phyloP scores from a whole-genome alignment of 1,140 invertebrate species.

The Lineus longissimus region DNA sequence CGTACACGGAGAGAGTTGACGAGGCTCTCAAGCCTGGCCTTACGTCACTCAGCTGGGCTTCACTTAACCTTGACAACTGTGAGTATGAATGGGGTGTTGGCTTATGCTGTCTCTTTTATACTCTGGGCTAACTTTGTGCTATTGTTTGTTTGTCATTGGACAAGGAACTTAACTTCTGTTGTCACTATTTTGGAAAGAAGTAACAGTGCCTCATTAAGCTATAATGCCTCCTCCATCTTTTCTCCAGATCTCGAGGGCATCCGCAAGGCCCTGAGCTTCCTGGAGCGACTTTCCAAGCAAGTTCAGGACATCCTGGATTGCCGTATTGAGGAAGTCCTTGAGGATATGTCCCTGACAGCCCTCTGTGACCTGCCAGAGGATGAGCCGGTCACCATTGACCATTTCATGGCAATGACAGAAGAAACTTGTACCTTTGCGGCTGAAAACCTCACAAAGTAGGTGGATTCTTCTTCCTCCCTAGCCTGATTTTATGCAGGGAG shows the following conservation, averaged over 20 bases:
- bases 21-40: slow-evolving; percentile 70
- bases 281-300: slow-evolving; percentile 48
- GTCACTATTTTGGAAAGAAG: too few relatives aligned
- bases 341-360: slow-evolving; percentile 78
- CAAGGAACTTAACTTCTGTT: too few relatives aligned
- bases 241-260: slow-evolving; percentile 41
- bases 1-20: slow-evolving; percentile 65
- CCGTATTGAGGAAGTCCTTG: slow-evolving; percentile 80
- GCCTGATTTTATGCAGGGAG: too few relatives aligned
- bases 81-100: slow-evolving; percentile 59
- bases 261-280: slow-evolving; percentile 38
- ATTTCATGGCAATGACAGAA: slow-evolving; percentile 74
- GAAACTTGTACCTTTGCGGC: slow-evolving; percentile 38
- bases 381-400: slow-evolving; percentile 78
- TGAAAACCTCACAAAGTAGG: slow-evolving; percentile 32
- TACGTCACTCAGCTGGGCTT: slow-evolving; percentile 74
- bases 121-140: too few relatives aligned
- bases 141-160: too few relatives aligned
- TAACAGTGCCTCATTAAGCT: too few relatives aligned
- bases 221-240: slow-evolving; percentile 4
- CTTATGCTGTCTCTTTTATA: too few relatives aligned
- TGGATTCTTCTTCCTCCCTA: too few relatives aligned
- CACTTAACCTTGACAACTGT: slow-evolving; percentile 73
- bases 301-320: slow-evolving; percentile 87
- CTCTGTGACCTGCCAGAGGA: slow-evolving; percentile 73